Conservation (phyloP, 2,797 vertebrate species). For the Micrastur ruficollis region DNA sequence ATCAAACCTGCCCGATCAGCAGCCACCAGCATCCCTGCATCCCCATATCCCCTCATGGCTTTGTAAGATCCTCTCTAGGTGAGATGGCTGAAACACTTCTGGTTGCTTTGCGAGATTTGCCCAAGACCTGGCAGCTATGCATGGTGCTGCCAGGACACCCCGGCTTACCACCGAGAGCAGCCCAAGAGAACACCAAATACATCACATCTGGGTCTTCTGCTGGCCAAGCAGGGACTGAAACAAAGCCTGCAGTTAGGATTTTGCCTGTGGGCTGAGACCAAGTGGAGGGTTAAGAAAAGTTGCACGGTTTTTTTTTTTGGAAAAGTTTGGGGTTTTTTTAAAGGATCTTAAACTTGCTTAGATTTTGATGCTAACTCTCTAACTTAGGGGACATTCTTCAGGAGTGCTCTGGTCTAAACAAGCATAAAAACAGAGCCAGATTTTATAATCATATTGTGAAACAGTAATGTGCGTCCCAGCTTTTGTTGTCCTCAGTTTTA, state of each 20-base stretch:
- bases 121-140: neutral
- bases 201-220: neutral
- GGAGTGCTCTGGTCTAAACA: neutral
- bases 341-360: neutral
- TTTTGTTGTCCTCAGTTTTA: neutral
- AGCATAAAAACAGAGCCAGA: neutral
- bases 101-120: neutral
- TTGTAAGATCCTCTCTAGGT: neutral
- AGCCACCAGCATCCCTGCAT: neutral
- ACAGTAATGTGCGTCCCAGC: neutral
- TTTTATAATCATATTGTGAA: neutral
- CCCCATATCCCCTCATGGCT: accelerated
- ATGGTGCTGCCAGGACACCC: neutral
- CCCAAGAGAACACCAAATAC: neutral
- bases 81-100: neutral
- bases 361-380: neutral
- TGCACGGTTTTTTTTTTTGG: neutral
- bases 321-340: neutral
- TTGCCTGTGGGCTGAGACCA: neutral
- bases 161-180: neutral
- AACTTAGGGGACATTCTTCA: neutral
- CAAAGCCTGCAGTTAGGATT: neutral
- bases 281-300: neutral
- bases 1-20: neutral
- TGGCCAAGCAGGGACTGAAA: neutral